Conservation (phyloP, 1,140 invertebrate genomes). For the Psix sp. region DNA sequence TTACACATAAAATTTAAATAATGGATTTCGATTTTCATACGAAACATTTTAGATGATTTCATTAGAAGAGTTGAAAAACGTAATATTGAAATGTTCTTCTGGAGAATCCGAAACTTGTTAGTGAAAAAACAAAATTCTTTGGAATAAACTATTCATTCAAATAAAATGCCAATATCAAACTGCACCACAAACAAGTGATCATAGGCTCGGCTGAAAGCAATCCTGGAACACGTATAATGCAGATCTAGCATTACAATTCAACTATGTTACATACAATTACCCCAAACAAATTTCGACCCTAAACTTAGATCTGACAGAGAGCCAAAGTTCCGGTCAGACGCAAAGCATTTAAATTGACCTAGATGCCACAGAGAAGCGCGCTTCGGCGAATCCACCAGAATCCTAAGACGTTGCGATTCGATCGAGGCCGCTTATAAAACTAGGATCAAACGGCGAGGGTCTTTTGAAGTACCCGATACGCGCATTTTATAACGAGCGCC, state of each 20-base stretch:
- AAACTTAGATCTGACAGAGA: not conserved
- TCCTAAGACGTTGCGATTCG: slow-evolving; percentile 18
- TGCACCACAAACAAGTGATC: too few relatives aligned
- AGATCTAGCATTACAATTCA: slow-evolving; percentile 3
- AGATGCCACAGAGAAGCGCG: slow-evolving; percentile 9
- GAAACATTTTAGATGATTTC: too few relatives aligned
- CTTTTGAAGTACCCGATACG: slow-evolving; percentile 37
- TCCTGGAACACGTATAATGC: not conserved
- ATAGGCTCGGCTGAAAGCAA: too few relatives aligned
- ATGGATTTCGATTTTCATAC: too few relatives aligned
- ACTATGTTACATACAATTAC: slow-evolving; percentile 27
- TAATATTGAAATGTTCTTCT: too few relatives aligned
- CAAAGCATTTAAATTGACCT: slow-evolving; percentile 40
- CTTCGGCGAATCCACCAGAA: slow-evolving; percentile 14
- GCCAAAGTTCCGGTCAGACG: slow-evolving; percentile 11
- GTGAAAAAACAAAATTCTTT: too few relatives aligned
- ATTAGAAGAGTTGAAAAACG: too few relatives aligned
- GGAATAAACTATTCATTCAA: too few relatives aligned
- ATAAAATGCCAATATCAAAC: too few relatives aligned
- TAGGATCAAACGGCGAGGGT: slow-evolving; percentile 34
- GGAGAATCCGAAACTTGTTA: too few relatives aligned
- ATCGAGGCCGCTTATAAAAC: slow-evolving; percentile 13
- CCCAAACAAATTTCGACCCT: slow-evolving; percentile 5
- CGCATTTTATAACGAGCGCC: slow-evolving; percentile 23
- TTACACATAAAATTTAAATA: too few relatives aligned